Evolutionary conservation across 2,888 invertebrate species (phyloP).

Genomic region (Hipparchia sbordonii): DNA sequence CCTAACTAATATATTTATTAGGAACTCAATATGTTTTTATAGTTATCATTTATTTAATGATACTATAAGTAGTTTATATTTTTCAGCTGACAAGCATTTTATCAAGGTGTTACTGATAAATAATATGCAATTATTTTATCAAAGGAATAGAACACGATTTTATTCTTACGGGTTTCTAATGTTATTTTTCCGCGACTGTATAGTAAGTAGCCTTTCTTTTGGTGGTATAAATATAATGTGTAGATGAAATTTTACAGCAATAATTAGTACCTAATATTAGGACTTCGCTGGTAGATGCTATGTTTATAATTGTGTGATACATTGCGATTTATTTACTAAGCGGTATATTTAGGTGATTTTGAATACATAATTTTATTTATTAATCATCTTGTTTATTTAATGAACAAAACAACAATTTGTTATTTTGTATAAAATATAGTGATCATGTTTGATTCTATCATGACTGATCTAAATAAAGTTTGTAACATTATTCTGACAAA

Average conservation of each 20-base stretch:
- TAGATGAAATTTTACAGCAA: slow-evolving; percentile 78
- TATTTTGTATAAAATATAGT: not conserved
- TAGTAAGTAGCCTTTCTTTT: slow-evolving; percentile 73
- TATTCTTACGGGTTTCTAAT: slow-evolving; percentile 38
- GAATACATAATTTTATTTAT: slow-evolving; percentile 10
- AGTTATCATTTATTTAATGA: too few relatives aligned
- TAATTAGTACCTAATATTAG: slow-evolving; percentile 76
- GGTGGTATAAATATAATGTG: slow-evolving; percentile 68
- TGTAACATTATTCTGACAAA: too few relatives aligned
- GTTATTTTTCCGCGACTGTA: slow-evolving; percentile 42
- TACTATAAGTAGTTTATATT: too few relatives aligned
- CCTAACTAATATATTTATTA: too few relatives aligned
- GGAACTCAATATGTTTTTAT: too few relatives aligned
- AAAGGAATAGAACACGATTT: not conserved
- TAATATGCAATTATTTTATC: not conserved
- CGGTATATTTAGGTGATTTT: slow-evolving; percentile 46
- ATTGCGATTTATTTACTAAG: slow-evolving; percentile 68
- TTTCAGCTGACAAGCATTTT: too few relatives aligned
- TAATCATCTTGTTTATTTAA: slow-evolving; percentile 36
- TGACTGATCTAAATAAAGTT: too few relatives aligned
- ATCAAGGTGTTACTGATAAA: too few relatives aligned
- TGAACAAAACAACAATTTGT: slow-evolving; percentile 29
- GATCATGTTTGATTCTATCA: too few relatives aligned
- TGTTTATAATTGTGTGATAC: slow-evolving; percentile 75
- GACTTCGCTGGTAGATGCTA: slow-evolving; percentile 77